Base-by-base conservation (phyloP, 2,888 invertebrate species). In the Colostygia pectinataria region DNA sequence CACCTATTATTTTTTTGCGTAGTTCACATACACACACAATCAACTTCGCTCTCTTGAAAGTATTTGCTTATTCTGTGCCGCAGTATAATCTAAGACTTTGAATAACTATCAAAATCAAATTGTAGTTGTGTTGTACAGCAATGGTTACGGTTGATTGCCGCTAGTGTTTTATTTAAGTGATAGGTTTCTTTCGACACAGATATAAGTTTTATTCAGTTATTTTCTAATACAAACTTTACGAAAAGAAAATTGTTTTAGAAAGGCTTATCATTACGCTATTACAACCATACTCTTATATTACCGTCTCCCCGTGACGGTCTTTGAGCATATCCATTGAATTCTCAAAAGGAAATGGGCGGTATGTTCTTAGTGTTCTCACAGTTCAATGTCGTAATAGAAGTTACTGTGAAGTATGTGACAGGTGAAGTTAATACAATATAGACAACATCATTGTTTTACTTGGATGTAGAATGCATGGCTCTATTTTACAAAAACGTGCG, bases 311-410 rank as follows among this genome's bases (percentile, higher is more conserved):
- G 43, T 39, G 38, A 28, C 37, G 23, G 32, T 51, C 57, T 63
- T 50, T 36, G 49, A 40, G 53, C 49, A 41, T 49, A 38, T 41
- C 31, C 27, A 53, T 45, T 48, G 29, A 15, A 44, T 54, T 44
- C 20, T 55, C 2, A 13, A 65, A 62, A 57, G 65, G 66, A 74
- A 63, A 71, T 70, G 60, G 65, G 63, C 59, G 68, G 59, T 49
- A 20, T 27, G 46, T 66, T 74, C 70, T 4, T 4, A 18, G 2
- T 3, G 47, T 66, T 74, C 70, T 63, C 71, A 74, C 67, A 63
- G 55, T 50, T 49, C 54, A 63, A 62, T 57, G 55, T 61, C 54
- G 49, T 31, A 39, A 20, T 31, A 37, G 18, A 12, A 7, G 3
- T 33, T 15, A n/a, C n/a, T n/a, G n/a, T n/a, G n/a, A n/a, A n/a